These are phyloP conservation scores for Saxidomus purpurata DNA, from an alignment of 1,140 invertebrate species.

Conservation along the genomic window DNA sequence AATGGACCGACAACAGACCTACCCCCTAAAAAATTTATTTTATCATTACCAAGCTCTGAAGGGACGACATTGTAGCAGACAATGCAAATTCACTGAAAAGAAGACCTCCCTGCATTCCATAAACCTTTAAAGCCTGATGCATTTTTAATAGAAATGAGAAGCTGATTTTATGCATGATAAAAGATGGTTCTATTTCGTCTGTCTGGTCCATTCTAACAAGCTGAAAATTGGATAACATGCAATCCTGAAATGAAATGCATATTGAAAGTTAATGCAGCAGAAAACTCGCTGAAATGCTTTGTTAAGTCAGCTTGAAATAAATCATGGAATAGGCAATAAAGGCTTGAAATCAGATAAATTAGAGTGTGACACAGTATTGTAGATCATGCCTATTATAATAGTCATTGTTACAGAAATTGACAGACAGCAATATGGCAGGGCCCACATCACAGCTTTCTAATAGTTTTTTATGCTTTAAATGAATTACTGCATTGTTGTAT, in stretches of 20 bases:
- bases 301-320: not conserved
- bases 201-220: not conserved
- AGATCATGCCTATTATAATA: not conserved
- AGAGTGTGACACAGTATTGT: not conserved
- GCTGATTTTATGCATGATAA: conserved; percentile 8
- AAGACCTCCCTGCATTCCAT: too few species aligned
- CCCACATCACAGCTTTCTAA: too few species aligned
- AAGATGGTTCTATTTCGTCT: not conserved
- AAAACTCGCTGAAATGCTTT: conserved; percentile 2
- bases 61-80: too few species aligned
- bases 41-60: too few species aligned
- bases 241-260: not conserved
- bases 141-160: not conserved
- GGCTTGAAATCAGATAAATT: not conserved
- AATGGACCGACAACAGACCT: too few species aligned
- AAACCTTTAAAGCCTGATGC: not conserved
- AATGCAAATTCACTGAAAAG: too few species aligned
- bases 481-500: too few species aligned
- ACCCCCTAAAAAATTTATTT: too few species aligned
- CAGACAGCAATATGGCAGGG: not conserved
- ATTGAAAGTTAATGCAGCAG: conserved; percentile 19
- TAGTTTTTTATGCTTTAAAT: too few species aligned
- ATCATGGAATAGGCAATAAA: not conserved
- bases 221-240: not conserved
- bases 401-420: not conserved